These are phyloP conservation scores for Sisyra nigra DNA, from an alignment of 2,888 invertebrate genomes.

Conservation along the genomic window DNA sequence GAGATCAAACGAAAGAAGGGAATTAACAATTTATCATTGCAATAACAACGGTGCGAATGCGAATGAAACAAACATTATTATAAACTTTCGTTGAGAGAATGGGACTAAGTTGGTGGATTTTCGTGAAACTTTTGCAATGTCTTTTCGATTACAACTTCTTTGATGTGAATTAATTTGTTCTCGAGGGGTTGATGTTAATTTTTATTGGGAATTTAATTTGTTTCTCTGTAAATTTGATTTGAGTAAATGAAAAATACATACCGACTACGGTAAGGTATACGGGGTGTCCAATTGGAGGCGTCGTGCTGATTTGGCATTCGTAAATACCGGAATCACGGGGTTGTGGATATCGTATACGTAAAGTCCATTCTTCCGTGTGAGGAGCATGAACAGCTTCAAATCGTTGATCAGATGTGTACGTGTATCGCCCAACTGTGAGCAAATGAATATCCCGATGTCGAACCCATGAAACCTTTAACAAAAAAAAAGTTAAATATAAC, in stretches of 20 bases:
- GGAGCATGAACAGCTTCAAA: slow-evolving; percentile 77
- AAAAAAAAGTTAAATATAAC: slow-evolving; percentile 8
- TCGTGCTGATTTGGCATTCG: slow-evolving; percentile 84
- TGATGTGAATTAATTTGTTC: too few relatives aligned
- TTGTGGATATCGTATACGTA: slow-evolving; percentile 59
- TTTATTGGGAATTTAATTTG: too few relatives aligned
- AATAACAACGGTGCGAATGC: too few relatives aligned
- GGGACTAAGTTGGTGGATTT: too few relatives aligned
- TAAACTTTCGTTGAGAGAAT: too few relatives aligned
- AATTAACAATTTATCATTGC: too few relatives aligned
- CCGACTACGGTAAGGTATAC: slow-evolving; percentile 71
- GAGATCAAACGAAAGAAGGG: too few relatives aligned
- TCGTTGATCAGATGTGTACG: slow-evolving; percentile 69
- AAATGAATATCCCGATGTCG: slow-evolving; percentile 59
- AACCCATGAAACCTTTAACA: slow-evolving; percentile 58
- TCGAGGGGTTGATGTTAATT: too few relatives aligned
- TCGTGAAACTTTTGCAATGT: too few relatives aligned
- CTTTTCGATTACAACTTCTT: too few relatives aligned
- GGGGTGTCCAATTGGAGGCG: slow-evolving; percentile 72
- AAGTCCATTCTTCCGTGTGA: slow-evolving; percentile 75
- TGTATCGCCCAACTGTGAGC: slow-evolving; percentile 56
- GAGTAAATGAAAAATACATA: slow-evolving; percentile 30
- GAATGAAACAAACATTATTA: too few relatives aligned
- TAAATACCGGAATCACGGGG: slow-evolving; percentile 63
- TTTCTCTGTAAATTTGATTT: too few relatives aligned